Percentiles rank a stretch among this genome's conserved stretches.
Conservation (phyloP, 2,888 invertebrate genomes). For the Chouioia cunea region DNA sequence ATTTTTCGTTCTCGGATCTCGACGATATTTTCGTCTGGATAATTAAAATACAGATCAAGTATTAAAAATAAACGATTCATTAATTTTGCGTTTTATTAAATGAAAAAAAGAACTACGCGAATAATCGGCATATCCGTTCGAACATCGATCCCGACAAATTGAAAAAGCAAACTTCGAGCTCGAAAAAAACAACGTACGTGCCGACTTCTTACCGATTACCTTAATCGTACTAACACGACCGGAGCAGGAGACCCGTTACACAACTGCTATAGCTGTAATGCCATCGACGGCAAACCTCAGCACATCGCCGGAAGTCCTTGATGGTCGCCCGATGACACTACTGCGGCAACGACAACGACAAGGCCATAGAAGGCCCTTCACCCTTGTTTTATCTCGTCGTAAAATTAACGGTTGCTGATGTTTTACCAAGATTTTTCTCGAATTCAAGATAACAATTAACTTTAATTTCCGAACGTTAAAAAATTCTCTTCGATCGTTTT, state of each 20-base stretch:
- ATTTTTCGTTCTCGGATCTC: slow-evolving; percentile 1
- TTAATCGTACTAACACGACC: not conserved
- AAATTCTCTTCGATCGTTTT: too few species aligned
- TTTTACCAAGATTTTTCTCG: too few species aligned
- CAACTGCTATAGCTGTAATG: slow-evolving; percentile 1
- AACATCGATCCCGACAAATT: not conserved
- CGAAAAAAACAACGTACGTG: not conserved
- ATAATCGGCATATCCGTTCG: not conserved
- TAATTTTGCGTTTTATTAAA: too few species aligned
- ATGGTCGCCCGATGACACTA: slow-evolving; percentile 6
- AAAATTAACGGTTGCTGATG: too few species aligned
- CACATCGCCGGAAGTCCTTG: slow-evolving; percentile 38
- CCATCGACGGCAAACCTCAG: not conserved
- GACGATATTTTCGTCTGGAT: not conserved
- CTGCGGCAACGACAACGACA: slow-evolving; percentile 8
- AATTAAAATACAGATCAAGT: too few species aligned
- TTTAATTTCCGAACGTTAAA: too few species aligned
- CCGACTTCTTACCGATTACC: not conserved
- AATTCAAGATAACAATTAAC: too few species aligned
- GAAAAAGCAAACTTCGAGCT: not conserved
- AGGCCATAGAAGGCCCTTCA: slow-evolving; percentile 39
- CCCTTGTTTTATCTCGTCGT: not conserved
- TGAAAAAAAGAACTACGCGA: not conserved
- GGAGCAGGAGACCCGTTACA: slow-evolving; percentile 19
- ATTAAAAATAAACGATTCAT: too few species aligned